phyloP scores from a whole-genome alignment of 2,888 invertebrate species.

The Alloscopus bannaensis region DNA sequence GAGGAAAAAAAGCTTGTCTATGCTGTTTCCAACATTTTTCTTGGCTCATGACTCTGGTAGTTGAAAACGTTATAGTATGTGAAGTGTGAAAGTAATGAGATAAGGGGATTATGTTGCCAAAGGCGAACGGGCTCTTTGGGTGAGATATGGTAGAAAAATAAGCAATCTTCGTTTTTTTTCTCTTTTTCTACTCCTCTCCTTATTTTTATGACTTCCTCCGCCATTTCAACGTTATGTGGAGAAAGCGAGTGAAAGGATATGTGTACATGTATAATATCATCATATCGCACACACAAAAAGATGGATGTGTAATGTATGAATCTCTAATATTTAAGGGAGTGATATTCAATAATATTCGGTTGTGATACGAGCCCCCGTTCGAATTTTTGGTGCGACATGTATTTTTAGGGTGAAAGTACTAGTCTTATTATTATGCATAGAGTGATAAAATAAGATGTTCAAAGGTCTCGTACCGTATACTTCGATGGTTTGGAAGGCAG shows the following conservation, averaged over 20 bases:
- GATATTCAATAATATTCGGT: slow-evolving; percentile 31
- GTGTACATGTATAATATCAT: background rate
- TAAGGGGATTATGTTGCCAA: slow-evolving; percentile 67
- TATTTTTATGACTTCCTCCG: slow-evolving; percentile 61
- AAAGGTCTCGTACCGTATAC: slow-evolving; percentile 80
- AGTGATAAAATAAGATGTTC: background rate
- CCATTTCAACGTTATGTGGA: too few relatives aligned
- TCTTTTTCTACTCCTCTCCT: too few relatives aligned
- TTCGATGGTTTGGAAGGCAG: slow-evolving; percentile 82
- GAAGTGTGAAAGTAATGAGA: slow-evolving; percentile 69
- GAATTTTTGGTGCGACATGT: background rate
- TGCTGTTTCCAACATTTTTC: slow-evolving; percentile 47
- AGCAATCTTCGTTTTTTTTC: slow-evolving; percentile 55
- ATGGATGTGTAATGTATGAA: slow-evolving; percentile 52
- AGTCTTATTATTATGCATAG: background rate
- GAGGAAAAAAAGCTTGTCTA: slow-evolving; percentile 21
- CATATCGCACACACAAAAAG: slow-evolving; percentile 25
- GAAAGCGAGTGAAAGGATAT: slow-evolving; percentile 20
- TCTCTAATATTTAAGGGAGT: slow-evolving; percentile 28
- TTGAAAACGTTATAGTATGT: slow-evolving; percentile 48
- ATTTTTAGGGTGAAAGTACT: background rate
- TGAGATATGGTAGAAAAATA: slow-evolving; percentile 56
- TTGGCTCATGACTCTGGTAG: slow-evolving; percentile 50
- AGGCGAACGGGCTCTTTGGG: slow-evolving; percentile 53
- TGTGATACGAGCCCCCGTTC: too few relatives aligned